Base-by-base conservation (phyloP, 2,888 invertebrate species). In the Hetaerina titia region DNA sequence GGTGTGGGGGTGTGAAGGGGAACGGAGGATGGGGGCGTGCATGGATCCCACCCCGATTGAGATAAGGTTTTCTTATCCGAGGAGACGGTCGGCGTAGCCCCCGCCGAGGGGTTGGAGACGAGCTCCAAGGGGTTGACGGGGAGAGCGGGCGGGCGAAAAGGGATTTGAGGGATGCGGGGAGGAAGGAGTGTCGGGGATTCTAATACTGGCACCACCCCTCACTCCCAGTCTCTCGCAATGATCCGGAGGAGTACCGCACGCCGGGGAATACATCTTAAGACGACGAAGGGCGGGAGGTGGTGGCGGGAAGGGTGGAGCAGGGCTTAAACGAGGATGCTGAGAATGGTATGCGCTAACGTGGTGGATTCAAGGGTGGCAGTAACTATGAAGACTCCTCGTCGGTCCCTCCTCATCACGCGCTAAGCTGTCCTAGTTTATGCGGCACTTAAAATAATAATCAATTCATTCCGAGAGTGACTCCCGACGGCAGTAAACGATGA, bases 31-130 rank as follows among this genome's bases (percentile, higher is more conserved):
- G 58, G 89, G 56, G 45, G 88, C 6, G 45, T 15, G 69, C 69
- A 22, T 22, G 88, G 57, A 89, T 57, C 89, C 56, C 58, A 57
- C 89, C 89, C 57, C 58, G 89, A 89, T 89, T 81, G 81, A 81
- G 81, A 90, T 92, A 92, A 92, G 92, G 92, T n/a, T 92, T 92
- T 92, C 92, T 92, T 92, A 92, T 92, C 81, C 81, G 25, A 22
- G 81, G 81, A 81, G 81, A 81, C 25, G 25, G 81, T 81, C 81
- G 25, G 13, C 81, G 22, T 17, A 11, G 31, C 19, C 19, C 69
- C 69, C 7, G 19, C 17, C 11, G 31, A 25, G 13, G 81, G 81
- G 69, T n/a, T 6, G n/a, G 31, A 31, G 81, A 81, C 31, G 31
- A 81, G n/a, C 69, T 8, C 69, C 22, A 19, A 45, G 69, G 69